Percentiles rank a stretch among this genome's conserved stretches.
phyloP scores from a whole-genome alignment of 2,797 vertebrate species.

The Numenius phaeopus region DNA sequence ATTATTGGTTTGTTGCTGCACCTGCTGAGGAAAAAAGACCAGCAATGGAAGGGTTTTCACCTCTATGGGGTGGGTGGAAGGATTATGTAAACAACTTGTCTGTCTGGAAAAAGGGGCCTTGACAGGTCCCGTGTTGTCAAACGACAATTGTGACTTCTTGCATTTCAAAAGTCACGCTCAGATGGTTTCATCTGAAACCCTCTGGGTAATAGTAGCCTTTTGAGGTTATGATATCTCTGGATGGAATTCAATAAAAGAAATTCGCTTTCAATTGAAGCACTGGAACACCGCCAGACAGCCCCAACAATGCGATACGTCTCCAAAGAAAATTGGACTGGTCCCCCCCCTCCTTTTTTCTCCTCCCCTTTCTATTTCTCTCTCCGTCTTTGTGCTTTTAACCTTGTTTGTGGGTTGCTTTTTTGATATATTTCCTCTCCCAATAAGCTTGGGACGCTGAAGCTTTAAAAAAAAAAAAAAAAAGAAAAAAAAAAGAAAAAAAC shows the following conservation, averaged over 20 bases:
- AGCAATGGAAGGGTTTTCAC: conserved; percentile 33
- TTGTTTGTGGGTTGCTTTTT: conserved; percentile 75
- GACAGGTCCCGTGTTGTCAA: conserved; percentile 72
- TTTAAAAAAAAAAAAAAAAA: conserved; percentile 26
- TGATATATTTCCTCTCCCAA: conserved; percentile 35
- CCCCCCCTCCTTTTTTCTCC: conserved; percentile 47
- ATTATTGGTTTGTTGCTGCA: conserved; percentile 39
- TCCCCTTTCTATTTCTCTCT: conserved; percentile 58
- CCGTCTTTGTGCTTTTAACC: conserved; percentile 67
- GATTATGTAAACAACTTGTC: conserved; percentile 79
- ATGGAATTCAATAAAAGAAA: conserved; percentile 88
- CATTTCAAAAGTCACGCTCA: conserved; percentile 80
- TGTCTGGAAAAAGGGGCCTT: conserved; percentile 71
- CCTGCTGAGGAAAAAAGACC: conserved; percentile 59
- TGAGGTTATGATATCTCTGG: conserved; percentile 88
- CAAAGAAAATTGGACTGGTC: conserved; percentile 75
- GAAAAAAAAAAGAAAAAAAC: background rate
- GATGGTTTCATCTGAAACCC: conserved; percentile 82
- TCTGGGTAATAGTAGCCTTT: conserved; percentile 84
- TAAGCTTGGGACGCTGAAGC: conserved; percentile 32
- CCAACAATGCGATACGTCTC: conserved; percentile 74
- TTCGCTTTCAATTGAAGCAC: conserved; percentile 79
- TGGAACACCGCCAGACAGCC: conserved; percentile 80
- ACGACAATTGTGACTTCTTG: conserved; percentile 77
- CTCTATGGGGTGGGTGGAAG: conserved; percentile 1